Base-by-base conservation (phyloP, 2,888 invertebrate species). In the Apotomis betuletana region DNA sequence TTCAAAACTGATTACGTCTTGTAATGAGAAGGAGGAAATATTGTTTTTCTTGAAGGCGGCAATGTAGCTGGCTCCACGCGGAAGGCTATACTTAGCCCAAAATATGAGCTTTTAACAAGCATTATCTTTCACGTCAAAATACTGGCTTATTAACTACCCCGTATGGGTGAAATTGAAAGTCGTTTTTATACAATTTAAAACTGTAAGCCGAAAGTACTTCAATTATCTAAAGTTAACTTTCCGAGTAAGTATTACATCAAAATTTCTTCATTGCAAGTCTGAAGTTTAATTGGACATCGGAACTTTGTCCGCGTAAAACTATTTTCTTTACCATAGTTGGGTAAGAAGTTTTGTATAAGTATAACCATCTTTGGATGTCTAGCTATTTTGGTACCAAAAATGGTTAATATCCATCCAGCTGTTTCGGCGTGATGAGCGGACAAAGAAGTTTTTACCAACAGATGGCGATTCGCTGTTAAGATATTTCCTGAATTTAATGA, bases 91-190 rank as follows among this genome's bases (percentile, higher is more conserved):
- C 84, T 88, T 89, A 85, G 75, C 75, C 78, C 81, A 83, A 87
- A 83, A 86, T 87, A 88, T 82, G 85, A 83, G 82, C 75, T 87
- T 85, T 86, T 88, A 90, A 89, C 87, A 84, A 88, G 88, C 77
- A 74, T 75, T 77, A 61, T 64, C 74, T 75, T 78, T 73, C 72
- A 74, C 74, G 77, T 79, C 80, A 77, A 79, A 79, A 74, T 75
- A 79, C 74, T 75, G 78, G 78, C 79, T 81, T 78, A 69, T 68
- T 69, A 41, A 68, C 75, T 69, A 75, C 73, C 67, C 68, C 75
- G 12, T 58, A 15, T 51, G 13, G 63, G 63, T 15, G 46, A 13
- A 54, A 41, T 49, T 49, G 0, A 62, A 36, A 51, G 27, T 46
- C 4, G 13, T 38, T 51, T 51, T 65, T n/a, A 57, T 65, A 5